A percentile compares a stretch with the other conserved stretches of the same genome.
Evolutionary conservation across 2,113 vertebrate species (phyloP).

Genomic region (Sinocyclocheilus anophthalmus): DNA sequence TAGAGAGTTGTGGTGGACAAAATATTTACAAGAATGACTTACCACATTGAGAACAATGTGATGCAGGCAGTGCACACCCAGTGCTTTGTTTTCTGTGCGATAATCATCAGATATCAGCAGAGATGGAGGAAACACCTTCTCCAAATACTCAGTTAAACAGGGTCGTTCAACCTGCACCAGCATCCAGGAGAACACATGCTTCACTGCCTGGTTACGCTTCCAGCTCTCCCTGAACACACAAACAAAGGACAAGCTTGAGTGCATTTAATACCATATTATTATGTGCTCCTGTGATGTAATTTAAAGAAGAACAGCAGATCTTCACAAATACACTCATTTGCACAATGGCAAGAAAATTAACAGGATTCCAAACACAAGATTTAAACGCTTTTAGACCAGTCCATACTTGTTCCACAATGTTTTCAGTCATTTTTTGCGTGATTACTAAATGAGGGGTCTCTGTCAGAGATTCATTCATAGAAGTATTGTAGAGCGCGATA

Average conservation of each 20-base stretch:
- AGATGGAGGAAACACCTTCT: conserved; percentile 79
- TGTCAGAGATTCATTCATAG: no score
- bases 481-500: no score
- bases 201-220: conserved; percentile 79
- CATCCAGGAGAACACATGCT: conserved; percentile 76
- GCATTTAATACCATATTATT: background rate
- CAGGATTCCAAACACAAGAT: background rate
- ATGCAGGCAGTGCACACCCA: conserved; percentile 90
- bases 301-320: background rate
- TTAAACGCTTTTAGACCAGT: background rate
- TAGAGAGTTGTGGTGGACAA: background rate
- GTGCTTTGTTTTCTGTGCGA: conserved; percentile 83
- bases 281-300: background rate
- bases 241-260: background rate
- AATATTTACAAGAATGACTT: conserved; percentile 48
- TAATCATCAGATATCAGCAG: conserved; percentile 89
- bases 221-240: conserved; percentile 76
- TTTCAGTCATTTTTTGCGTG: no score
- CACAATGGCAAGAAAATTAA: background rate
- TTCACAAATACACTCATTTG: background rate
- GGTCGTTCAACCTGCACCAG: conserved; percentile 79
- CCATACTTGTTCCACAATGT: no score
- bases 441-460: no score
- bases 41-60: conserved; percentile 90
- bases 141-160: conserved; percentile 77